These are phyloP conservation scores for Melanogrammus aeglefinus DNA, from an alignment of 2,797 vertebrate genomes.

Conservation along the genomic window DNA sequence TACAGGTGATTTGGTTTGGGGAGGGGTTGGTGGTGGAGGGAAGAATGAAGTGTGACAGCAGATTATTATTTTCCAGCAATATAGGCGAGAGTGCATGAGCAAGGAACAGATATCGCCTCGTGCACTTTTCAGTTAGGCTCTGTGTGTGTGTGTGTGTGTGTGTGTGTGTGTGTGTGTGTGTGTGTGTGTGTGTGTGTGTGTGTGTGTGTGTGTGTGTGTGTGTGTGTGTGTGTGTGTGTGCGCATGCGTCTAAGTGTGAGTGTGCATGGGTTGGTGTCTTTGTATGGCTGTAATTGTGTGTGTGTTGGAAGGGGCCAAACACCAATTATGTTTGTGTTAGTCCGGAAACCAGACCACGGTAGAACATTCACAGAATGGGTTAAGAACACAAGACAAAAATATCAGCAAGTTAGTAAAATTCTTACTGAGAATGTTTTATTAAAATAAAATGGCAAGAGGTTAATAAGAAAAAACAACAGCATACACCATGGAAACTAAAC, in stretches of 20 bases:
- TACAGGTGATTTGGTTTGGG: slow-evolving; percentile 52
- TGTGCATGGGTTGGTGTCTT: slow-evolving; percentile 30
- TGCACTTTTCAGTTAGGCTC: slow-evolving; percentile 70
- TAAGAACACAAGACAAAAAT: slow-evolving; percentile 84
- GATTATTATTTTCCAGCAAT: slow-evolving; percentile 53
- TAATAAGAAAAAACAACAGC: slow-evolving; percentile 86
- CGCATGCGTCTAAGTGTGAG: slow-evolving; percentile 5
- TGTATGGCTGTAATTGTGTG: slow-evolving; percentile 37
- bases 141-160: slow-evolving; percentile 28
- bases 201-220: slow-evolving; percentile 23
- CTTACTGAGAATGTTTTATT: slow-evolving; percentile 90
- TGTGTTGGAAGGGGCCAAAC: slow-evolving; percentile 65
- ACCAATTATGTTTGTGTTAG: slow-evolving; percentile 81
- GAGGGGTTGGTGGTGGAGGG: not conserved
- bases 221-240: slow-evolving; percentile 7
- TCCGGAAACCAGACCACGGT: slow-evolving; percentile 82
- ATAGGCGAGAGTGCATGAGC: slow-evolving; percentile 63
- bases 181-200: slow-evolving; percentile 19
- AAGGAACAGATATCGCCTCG: slow-evolving; percentile 57
- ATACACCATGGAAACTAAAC: slow-evolving; percentile 87
- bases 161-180: slow-evolving; percentile 14
- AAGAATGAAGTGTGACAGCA: slow-evolving; percentile 62
- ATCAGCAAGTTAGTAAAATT: slow-evolving; percentile 89
- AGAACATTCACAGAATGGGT: slow-evolving; percentile 82
- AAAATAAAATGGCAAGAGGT: slow-evolving; percentile 86